phyloP scores from a whole-genome alignment of 2,797 vertebrate species.

The Diplodus sargus region DNA sequence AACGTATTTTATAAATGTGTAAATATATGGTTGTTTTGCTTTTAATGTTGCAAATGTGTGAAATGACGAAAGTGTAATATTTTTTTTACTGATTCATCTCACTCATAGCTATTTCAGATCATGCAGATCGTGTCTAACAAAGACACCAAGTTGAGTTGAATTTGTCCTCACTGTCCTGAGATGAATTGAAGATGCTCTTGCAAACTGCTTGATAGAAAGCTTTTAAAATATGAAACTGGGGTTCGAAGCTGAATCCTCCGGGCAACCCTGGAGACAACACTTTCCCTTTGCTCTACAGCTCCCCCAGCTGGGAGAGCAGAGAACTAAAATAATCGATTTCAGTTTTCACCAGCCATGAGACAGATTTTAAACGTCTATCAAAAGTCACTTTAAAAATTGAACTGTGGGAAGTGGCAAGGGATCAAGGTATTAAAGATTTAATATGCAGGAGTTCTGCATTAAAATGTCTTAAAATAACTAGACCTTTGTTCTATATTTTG shows the following conservation, averaged over 20 bases:
- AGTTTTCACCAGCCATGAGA: background rate
- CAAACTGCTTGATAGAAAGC: background rate
- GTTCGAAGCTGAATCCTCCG: conserved; percentile 23
- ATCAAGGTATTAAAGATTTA: too few relatives aligned
- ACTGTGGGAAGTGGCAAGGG: background rate
- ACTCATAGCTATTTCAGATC: background rate
- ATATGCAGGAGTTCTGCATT: too few relatives aligned
- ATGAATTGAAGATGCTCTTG: background rate
- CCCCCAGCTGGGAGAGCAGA: conserved; percentile 65
- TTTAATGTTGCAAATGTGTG: background rate
- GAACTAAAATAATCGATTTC: conserved; percentile 14
- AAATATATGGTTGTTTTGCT: background rate
- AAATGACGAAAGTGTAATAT: background rate
- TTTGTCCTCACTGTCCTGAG: background rate
- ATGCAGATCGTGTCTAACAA: background rate
- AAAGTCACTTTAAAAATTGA: background rate
- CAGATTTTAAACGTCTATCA: background rate
- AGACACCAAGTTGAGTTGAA: background rate
- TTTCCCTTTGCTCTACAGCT: conserved; percentile 47
- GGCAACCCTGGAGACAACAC: background rate
- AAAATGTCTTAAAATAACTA: too few relatives aligned
- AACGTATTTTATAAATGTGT: background rate
- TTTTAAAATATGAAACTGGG: background rate
- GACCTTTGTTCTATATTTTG: too few relatives aligned
- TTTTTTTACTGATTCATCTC: background rate